Conservation (phyloP, 2,888 invertebrate genomes). For the Theretra japonica region DNA sequence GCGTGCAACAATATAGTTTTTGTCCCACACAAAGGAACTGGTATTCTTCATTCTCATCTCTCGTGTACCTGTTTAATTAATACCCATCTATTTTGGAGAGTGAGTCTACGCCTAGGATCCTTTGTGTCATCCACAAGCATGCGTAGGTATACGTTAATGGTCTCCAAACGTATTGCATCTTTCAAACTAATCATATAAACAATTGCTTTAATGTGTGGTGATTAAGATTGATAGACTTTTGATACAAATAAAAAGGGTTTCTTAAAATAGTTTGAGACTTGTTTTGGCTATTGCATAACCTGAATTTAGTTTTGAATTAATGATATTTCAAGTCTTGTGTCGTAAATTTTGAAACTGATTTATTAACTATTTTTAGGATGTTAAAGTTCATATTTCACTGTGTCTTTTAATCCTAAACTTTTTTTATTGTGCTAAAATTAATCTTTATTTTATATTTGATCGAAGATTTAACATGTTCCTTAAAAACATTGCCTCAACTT, state of each 20-base stretch:
- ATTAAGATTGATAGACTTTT: neutral
- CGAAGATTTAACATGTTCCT: no score
- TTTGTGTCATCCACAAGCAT: neutral
- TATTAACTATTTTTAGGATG: no score
- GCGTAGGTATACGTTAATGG: neutral
- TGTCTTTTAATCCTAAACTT: no score
- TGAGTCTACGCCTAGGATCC: neutral
- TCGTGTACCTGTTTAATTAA: constrained; percentile 16
- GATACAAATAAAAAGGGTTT: neutral
- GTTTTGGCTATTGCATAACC: no score
- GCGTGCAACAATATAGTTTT: constrained; percentile 16
- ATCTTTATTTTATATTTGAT: no score
- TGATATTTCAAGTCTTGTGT: no score
- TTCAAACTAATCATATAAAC: neutral
- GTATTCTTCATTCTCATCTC: constrained; percentile 3
- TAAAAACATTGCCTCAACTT: no score
- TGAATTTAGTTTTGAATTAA: no score
- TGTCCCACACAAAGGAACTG: constrained; percentile 16
- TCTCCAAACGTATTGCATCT: neutral
- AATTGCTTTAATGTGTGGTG: neutral
- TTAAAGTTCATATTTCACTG: no score
- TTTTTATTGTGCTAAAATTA: no score
- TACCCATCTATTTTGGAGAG: constrained; percentile 16
- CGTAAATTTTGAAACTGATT: no score
- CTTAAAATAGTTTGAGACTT: neutral